These are phyloP conservation scores for Yponomeuta sedellus DNA, from an alignment of 2,888 invertebrate species.

Conservation along the genomic window DNA sequence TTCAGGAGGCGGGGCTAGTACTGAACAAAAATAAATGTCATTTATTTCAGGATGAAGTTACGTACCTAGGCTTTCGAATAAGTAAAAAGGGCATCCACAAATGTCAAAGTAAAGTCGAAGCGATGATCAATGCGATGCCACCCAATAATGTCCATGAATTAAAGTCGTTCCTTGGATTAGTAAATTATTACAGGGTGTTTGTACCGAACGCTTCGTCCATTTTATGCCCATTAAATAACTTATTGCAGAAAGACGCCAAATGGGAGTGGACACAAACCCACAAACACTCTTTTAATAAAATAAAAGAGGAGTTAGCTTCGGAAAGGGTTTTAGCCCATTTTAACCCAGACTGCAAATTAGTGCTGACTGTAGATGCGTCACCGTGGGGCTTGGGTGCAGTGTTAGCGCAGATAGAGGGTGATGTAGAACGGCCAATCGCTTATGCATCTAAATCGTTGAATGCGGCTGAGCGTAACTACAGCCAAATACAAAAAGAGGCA, in stretches of 20 bases:
- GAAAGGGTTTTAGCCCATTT: conserved; percentile 13
- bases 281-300: conserved; percentile 4
- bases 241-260: conserved; percentile 12
- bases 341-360: neutral
- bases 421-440: conserved; percentile 15
- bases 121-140: conserved; percentile 8
- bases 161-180: conserved; percentile 19
- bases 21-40: conserved; percentile 11
- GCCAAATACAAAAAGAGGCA: conserved; percentile 21
- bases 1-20: conserved; percentile 17
- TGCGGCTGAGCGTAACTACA: conserved; percentile 14
- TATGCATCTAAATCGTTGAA: conserved; percentile 19
- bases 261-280: conserved; percentile 10
- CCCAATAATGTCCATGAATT: conserved; percentile 16
- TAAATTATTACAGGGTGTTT: conserved; percentile 15
- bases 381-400: neutral
- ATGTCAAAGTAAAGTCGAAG: conserved; percentile 16
- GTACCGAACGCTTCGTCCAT: conserved; percentile 5
- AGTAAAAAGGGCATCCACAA: conserved; percentile 17
- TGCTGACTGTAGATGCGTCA: conserved; percentile 11
- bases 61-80: conserved; percentile 17
- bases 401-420: conserved; percentile 13
- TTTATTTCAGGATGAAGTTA: conserved; percentile 13
- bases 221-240: conserved; percentile 8
- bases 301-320: conserved; percentile 11